A percentile compares a stretch with the other conserved stretches of the same genome.
These are phyloP conservation scores for Pocillopora verrucosa DNA, from an alignment of 64 coral and sea anemone genomes.

Conservation along the genomic window DNA sequence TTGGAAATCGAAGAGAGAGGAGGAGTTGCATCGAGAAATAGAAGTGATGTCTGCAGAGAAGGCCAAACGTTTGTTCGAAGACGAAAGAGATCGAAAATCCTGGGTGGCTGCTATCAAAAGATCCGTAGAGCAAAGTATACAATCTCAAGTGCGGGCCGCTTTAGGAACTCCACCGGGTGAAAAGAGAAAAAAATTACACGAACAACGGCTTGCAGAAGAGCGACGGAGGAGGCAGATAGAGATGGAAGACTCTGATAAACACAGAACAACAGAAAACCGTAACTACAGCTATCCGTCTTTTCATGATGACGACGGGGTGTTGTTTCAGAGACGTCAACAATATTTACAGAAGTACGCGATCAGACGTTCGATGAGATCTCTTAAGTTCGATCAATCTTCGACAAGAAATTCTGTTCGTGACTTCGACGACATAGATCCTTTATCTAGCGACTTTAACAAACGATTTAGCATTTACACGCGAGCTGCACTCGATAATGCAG, in stretches of 20 bases:
- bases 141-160: slow-evolving; percentile 66
- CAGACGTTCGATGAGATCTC: slow-evolving; percentile 42
- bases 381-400: neutral
- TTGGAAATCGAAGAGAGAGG: slow-evolving; percentile 46
- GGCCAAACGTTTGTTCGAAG: slow-evolving; percentile 76
- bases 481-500: slow-evolving; percentile 65
- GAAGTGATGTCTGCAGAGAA: slow-evolving; percentile 75
- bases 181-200: slow-evolving; percentile 59
- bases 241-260: slow-evolving; percentile 22
- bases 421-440: slow-evolving; percentile 58
- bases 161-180: slow-evolving; percentile 76
- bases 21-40: slow-evolving; percentile 59
- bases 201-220: slow-evolving; percentile 64
- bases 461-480: slow-evolving; percentile 57
- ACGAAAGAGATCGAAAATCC: slow-evolving; percentile 57
- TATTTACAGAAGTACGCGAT: slow-evolving; percentile 53
- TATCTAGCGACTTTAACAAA: slow-evolving; percentile 61
- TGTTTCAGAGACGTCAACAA: slow-evolving; percentile 61
- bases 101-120: slow-evolving; percentile 77
- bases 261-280: slow-evolving; percentile 16
- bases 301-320: slow-evolving; percentile 25
- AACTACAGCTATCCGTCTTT: slow-evolving; percentile 41
- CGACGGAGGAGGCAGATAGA: slow-evolving; percentile 34
- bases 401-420: neutral
- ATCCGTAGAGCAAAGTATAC: slow-evolving; percentile 87